phyloP scores from a whole-genome alignment of 2,797 vertebrate species.

The Diceros bicornis region DNA sequence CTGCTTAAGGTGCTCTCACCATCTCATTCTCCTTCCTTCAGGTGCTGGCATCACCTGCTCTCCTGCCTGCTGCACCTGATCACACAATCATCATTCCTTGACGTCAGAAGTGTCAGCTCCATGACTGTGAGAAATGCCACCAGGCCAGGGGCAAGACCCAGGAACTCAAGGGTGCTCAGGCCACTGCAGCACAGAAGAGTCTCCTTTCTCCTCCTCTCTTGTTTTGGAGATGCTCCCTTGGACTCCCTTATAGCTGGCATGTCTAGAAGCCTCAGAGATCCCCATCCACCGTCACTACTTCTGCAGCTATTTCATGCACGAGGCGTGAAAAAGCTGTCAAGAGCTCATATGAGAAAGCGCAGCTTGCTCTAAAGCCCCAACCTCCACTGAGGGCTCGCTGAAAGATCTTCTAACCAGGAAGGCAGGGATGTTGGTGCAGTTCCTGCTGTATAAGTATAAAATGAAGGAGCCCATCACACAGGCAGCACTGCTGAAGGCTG shows the following conservation, averaged over 20 bases:
- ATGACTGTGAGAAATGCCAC: not conserved
- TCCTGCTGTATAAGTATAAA: not conserved
- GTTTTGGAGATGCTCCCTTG: fast-evolving
- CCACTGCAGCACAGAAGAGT: not conserved
- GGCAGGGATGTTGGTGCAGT: not conserved
- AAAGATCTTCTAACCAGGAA: not conserved
- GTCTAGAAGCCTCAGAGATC: not conserved
- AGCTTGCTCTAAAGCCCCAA: not conserved
- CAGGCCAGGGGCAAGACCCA: not conserved
- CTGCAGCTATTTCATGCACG: not conserved
- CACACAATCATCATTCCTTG: constrained; percentile 1
- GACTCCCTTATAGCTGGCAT: not conserved
- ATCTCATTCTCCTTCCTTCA: too few relatives aligned
- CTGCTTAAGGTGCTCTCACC: too few relatives aligned
- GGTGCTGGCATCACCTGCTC: too few relatives aligned
- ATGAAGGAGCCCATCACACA: not conserved
- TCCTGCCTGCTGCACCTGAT: not conserved
- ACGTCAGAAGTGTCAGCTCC: constrained; percentile 6
- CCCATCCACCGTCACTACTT: fast-evolving
- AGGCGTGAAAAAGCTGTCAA: not conserved
- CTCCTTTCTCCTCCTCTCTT: not conserved
- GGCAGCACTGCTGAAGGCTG: too few relatives aligned
- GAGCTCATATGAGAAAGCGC: not conserved
- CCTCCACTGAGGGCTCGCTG: not conserved
- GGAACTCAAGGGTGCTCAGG: not conserved